Conservation (phyloP, 2,888 invertebrate species). For the Catocala sponsa region DNA sequence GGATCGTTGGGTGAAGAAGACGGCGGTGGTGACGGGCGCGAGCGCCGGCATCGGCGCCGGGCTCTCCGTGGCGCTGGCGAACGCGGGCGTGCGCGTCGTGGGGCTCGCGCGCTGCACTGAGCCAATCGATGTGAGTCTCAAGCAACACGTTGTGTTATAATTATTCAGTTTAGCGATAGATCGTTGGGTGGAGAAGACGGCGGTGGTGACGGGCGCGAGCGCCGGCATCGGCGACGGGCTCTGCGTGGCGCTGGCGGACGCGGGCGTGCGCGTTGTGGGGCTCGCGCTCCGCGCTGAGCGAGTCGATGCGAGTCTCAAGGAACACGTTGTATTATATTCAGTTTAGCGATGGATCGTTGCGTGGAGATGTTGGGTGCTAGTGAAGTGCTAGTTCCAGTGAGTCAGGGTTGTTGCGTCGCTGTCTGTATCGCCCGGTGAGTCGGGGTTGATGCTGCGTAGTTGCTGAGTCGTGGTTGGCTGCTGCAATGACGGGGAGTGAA, state of each 20-base stretch:
- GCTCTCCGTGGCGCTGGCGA: conserved; percentile 64
- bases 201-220: conserved; percentile 81
- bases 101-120: conserved; percentile 60
- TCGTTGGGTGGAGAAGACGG: conserved; percentile 75
- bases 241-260: conserved; percentile 63
- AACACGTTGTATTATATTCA: no score
- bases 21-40: conserved; percentile 80
- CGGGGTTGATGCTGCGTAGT: no score
- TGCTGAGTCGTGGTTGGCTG: no score
- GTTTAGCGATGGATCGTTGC: no score
- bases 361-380: no score
- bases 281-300: no score
- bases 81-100: conserved; percentile 66
- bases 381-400: no score
- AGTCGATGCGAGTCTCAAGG: no score
- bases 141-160: no score
- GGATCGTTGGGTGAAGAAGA: conserved; percentile 77
- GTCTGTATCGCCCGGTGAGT: no score
- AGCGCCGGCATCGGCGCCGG: conserved; percentile 80
- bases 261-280: conserved; percentile 66
- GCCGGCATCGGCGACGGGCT: conserved; percentile 77
- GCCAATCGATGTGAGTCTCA: conserved; percentile 57
- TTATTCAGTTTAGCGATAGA: background rate
- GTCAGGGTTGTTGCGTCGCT: no score
- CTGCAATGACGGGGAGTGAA: no score